These are phyloP conservation scores for Macquaria australasica DNA, from an alignment of 2,113 vertebrate species.

Conservation along the genomic window DNA sequence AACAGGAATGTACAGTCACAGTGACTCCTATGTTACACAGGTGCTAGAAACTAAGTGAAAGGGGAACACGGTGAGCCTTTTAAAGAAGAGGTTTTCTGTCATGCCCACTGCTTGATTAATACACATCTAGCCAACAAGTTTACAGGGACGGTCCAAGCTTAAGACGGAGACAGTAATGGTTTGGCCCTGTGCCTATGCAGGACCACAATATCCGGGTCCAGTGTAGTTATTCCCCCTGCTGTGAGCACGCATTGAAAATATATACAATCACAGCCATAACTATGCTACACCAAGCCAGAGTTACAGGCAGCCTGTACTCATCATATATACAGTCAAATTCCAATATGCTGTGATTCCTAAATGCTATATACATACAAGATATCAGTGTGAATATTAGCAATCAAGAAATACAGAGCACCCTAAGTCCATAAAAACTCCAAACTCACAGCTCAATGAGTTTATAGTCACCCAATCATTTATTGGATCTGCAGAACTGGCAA, in stretches of 20 bases:
- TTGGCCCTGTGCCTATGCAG: not conserved
- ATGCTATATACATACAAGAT: not conserved
- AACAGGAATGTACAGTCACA: not conserved
- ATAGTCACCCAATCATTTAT: not conserved
- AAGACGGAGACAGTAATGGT: not conserved
- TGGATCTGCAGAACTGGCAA: not conserved
- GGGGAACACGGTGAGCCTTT: not conserved
- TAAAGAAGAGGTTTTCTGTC: not conserved
- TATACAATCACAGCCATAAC: not conserved
- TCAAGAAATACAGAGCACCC: not conserved
- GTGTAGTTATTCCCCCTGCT: not conserved
- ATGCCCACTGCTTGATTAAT: not conserved
- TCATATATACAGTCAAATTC: not conserved
- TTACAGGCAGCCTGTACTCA: not conserved
- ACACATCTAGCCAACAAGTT: not conserved
- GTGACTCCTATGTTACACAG: not conserved
- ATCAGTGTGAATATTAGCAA: not conserved
- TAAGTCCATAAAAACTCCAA: not conserved
- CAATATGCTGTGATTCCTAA: not conserved
- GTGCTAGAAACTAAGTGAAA: not conserved
- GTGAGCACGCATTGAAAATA: not conserved
- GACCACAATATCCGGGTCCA: not conserved
- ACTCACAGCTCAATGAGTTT: not conserved
- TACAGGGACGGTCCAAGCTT: not conserved
- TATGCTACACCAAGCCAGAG: not conserved